Evolutionary conservation across 2,888 invertebrate genomes (phyloP).

Genomic region (Drosophila heteroneura): DNA sequence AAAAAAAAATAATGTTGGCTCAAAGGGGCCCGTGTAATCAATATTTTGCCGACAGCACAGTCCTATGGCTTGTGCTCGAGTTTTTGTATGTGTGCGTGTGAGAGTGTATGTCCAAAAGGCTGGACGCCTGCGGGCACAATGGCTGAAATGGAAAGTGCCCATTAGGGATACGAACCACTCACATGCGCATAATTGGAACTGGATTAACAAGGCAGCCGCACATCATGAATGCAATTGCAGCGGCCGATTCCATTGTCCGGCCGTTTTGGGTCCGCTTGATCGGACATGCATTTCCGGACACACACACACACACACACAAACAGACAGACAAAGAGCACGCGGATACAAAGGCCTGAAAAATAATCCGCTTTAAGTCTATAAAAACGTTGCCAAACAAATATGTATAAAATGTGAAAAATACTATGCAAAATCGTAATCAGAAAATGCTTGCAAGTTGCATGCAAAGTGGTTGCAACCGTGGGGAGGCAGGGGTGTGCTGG

Average conservation of each 20-base stretch:
- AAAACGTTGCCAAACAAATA: conserved; percentile 69
- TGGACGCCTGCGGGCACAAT: conserved; percentile 60
- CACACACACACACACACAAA: conserved; percentile 8
- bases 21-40: conserved; percentile 69
- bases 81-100: conserved; percentile 6
- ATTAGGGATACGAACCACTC: conserved; percentile 76
- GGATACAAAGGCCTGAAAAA: conserved; percentile 71
- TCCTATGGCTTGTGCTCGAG: conserved; percentile 39
- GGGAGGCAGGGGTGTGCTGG: conserved; percentile 16
- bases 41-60: conserved; percentile 69
- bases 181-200: conserved; percentile 77
- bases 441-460: conserved; percentile 37
- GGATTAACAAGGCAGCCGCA: conserved; percentile 74
- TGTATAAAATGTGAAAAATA: conserved; percentile 54
- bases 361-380: conserved; percentile 82
- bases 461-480: conserved; percentile 43
- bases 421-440: conserved; percentile 64
- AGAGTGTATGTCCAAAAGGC: conserved; percentile 30
- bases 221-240: conserved; percentile 65
- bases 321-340: conserved; percentile 41
- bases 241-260: conserved; percentile 58
- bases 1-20: conserved; percentile 31
- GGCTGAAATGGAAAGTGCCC: conserved; percentile 75
- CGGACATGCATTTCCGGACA: conserved; percentile 62
- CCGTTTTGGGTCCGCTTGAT: conserved; percentile 34